Percentiles rank a stretch among this genome's conserved stretches.
phyloP scores from a whole-genome alignment of 2,888 invertebrate genomes.

The Rapana venosa region DNA sequence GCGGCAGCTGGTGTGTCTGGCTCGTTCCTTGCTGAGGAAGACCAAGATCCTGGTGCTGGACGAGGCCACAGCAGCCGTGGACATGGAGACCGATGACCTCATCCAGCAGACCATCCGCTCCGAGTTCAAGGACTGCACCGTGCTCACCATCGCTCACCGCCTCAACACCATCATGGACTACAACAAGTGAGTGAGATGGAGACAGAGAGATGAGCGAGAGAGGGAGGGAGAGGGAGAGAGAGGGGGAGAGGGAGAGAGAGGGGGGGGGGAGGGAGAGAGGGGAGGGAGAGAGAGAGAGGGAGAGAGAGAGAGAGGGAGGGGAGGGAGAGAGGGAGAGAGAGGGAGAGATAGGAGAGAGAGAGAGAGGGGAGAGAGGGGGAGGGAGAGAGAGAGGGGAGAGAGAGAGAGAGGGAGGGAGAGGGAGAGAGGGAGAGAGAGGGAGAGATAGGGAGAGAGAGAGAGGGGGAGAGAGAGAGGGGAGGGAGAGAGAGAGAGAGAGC shows the following conservation, averaged over 20 bases:
- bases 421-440: not conserved
- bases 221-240: not conserved
- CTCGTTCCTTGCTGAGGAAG: slow-evolving; percentile 37
- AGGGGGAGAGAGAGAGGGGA: not conserved
- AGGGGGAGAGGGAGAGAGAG: not conserved
- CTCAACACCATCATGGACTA: slow-evolving; percentile 47
- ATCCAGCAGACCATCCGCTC: slow-evolving; percentile 42
- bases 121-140: slow-evolving; percentile 44
- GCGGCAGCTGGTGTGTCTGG: slow-evolving; percentile 41
- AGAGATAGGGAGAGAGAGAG: not conserved
- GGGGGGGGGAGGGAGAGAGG: not conserved
- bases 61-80: slow-evolving; percentile 45
- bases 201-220: too few relatives aligned
- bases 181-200: slow-evolving; percentile 18
- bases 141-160: slow-evolving; percentile 45
- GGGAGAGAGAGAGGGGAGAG: not conserved
- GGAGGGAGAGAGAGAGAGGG: not conserved
- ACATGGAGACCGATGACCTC: slow-evolving; percentile 46
- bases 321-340: not conserved
- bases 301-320: not conserved
- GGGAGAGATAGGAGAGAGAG: too few relatives aligned
- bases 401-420: not conserved
- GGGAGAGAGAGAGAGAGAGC: not conserved
- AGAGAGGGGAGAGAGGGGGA: not conserved
- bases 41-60: slow-evolving; percentile 44